Conservation (phyloP, 2,888 invertebrate genomes). For the Diploptera punctata region DNA sequence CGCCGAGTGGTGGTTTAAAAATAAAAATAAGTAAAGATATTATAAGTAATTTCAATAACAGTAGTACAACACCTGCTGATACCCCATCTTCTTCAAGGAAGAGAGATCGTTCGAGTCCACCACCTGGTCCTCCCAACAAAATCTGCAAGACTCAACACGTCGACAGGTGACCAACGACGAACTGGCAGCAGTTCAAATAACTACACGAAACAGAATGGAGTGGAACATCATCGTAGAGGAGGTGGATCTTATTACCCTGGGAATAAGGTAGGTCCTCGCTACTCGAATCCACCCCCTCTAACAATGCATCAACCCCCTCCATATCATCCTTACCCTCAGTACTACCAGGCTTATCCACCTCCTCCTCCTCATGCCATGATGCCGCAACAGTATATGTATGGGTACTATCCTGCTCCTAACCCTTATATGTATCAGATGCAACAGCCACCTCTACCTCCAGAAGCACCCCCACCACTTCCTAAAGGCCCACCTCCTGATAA, state of each 20-base stretch:
- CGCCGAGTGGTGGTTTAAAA: conserved; percentile 44
- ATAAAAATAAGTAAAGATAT: conserved; percentile 83
- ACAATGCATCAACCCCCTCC: conserved; percentile 44
- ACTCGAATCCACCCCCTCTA: conserved; percentile 49
- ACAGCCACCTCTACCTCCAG: conserved; percentile 33
- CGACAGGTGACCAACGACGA: conserved; percentile 4
- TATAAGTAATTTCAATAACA: conserved; percentile 52
- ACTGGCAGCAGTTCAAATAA: conserved; percentile 46
- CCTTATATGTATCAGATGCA: conserved; percentile 48
- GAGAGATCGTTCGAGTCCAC: conserved; percentile 49
- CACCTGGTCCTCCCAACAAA: conserved; percentile 35
- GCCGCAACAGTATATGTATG: conserved; percentile 47
- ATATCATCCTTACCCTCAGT: conserved; percentile 48
- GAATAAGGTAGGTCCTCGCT: conserved; percentile 56
- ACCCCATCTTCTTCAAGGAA: conserved; percentile 20
- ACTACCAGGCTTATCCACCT: conserved; percentile 43
- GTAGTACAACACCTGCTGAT: background rate
- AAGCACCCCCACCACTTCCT: conserved; percentile 59
- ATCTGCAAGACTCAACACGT: conserved; percentile 1
- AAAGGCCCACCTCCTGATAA: conserved; percentile 65
- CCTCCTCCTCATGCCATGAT: conserved; percentile 26
- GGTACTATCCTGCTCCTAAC: conserved; percentile 49
- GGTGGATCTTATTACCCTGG: conserved; percentile 32
- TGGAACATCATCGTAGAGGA: conserved; percentile 48
- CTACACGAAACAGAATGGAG: conserved; percentile 46